These are phyloP conservation scores for Sebastes glaucus DNA, from an alignment of 2,797 vertebrate species.

Conservation along the genomic window DNA sequence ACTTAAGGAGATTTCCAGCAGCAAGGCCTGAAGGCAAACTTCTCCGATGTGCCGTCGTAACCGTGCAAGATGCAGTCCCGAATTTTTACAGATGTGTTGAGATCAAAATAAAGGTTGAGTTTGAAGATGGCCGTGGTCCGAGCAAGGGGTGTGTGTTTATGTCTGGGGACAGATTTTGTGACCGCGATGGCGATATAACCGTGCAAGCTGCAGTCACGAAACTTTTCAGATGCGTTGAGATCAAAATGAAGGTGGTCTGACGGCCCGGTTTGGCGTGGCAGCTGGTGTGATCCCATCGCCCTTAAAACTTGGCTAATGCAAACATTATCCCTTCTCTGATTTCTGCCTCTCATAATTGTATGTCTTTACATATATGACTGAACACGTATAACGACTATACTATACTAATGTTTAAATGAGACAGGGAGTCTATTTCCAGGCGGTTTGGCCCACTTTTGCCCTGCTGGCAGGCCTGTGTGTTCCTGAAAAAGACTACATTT, in stretches of 20 bases:
- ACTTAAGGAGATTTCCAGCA: background rate
- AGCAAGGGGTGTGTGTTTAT: no score
- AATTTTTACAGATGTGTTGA: background rate
- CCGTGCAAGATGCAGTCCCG: background rate
- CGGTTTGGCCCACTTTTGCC: background rate
- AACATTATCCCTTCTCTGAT: background rate
- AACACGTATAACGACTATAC: background rate
- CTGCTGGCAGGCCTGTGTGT: background rate
- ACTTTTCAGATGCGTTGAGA: no score
- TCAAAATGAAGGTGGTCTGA: background rate
- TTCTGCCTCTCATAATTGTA: background rate
- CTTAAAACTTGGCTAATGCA: background rate
- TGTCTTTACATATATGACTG: background rate
- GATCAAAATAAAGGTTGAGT: background rate
- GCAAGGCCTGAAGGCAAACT: background rate
- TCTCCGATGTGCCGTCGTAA: background rate
- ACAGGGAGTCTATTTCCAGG: background rate
- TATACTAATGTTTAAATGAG: background rate
- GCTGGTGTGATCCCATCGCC: no score
- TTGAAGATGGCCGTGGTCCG: no score
- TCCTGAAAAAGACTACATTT: background rate
- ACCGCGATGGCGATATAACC: no score
- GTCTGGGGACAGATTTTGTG: no score
- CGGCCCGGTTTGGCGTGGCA: no score
- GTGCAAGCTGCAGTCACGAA: no score